A percentile compares a stretch with the other conserved stretches of the same genome.
Conservation (phyloP, 2,888 invertebrate genomes). For the Heliconius sara region DNA sequence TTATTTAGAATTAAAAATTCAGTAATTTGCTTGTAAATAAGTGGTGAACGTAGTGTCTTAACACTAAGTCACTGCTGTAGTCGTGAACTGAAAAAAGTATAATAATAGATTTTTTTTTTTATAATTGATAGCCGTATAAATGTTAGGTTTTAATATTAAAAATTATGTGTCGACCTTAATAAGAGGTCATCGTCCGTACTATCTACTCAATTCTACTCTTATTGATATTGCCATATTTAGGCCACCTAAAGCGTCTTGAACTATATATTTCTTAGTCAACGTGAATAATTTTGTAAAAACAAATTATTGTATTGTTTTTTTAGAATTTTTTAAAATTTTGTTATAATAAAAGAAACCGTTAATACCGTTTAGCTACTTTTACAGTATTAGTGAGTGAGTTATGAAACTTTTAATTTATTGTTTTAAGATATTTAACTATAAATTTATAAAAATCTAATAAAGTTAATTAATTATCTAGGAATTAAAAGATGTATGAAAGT, state of each 20-base stretch:
- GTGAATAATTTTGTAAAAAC: constrained; percentile 4
- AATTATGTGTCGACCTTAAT: constrained; percentile 34
- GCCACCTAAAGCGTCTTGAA: constrained; percentile 29
- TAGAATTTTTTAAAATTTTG: not conserved
- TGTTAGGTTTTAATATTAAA: not conserved
- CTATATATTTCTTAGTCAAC: not conserved
- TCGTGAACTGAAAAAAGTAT: not conserved
- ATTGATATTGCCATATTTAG: constrained; percentile 38
- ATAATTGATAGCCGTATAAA: not conserved
- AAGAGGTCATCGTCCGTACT: constrained; percentile 38
- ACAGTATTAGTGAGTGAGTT: not conserved
- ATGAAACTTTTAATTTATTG: too few species aligned
- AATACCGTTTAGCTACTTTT: not conserved
- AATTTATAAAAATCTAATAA: too few species aligned
- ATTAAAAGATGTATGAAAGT: not conserved
- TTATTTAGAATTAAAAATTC: too few species aligned
- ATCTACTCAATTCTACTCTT: constrained; percentile 29
- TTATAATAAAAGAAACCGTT: not conserved
- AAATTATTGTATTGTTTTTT: not conserved
- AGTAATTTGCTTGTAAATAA: too few species aligned
- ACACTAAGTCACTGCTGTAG: not conserved
- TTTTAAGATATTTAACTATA: too few species aligned
- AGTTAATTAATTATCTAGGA: too few species aligned
- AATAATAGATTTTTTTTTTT: not conserved
- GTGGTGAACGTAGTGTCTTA: not conserved